Evolutionary conservation across 1,140 invertebrate species (phyloP), one percentile per base, ranked within the genome.

Genomic region (Lysiphlebus fabarum): DNA sequence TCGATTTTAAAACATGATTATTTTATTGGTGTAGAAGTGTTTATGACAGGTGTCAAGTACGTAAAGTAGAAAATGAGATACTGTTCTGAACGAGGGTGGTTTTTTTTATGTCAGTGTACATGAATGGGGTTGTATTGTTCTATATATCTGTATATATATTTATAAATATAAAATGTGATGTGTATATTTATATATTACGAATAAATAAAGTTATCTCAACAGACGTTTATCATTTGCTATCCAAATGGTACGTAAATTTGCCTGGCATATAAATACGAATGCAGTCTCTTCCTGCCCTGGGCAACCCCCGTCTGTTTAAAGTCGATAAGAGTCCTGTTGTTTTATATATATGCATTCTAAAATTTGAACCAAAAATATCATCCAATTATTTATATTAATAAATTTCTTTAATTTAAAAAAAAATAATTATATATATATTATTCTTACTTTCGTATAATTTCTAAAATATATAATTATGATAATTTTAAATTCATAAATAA

Each of bases 141-240:
- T 34, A 26, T 34, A 26, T 26, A 37, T 10, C 17, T 26, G n/a
- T n/a, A n/a, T n/a, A 53, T 41, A 33, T 41, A 38, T 49, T 11
- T 38, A 11, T 34, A 34, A 11, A 51, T 26, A 48, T 11, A 43
- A 44, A 37, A 11, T 9, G 55, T 44, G 40, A 6, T 42, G 65
- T 66, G 68, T 69, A 68, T 66, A n/a, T n/a, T n/a, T n/a, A n/a
- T n/a, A 70, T 65, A 65, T 69, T 65, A 70, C 73, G 70, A 79
- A 79, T 79, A 79, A 79, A 79, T 79, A 79, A 79, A 79, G 75
- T 73, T 79, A 79, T 79, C 77, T 78, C 73, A 67, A 67, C 67
- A 67, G 65, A 67, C 77, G 73, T 79, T 78, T 79, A 79, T 79
- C 77, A 79, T 78, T 76, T 71, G 70, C 75, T 79, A 79, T 77